Evolutionary conservation across 2,888 invertebrate species (phyloP), one percentile per base, ranked within the genome.

Genomic region (Oligia latruncula): DNA sequence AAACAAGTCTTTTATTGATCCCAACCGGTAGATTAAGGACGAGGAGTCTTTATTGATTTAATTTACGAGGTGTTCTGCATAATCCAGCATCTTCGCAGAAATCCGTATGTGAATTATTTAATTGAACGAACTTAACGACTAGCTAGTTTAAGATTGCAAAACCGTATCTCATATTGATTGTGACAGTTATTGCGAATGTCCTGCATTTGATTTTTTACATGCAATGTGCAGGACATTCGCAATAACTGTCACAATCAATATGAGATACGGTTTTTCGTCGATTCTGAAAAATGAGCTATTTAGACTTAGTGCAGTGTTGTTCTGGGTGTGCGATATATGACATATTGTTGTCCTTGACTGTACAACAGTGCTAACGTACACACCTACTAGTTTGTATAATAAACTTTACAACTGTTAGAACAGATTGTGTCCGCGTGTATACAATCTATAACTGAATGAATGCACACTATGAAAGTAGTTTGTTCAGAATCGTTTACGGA

Each of bases 341-440:
- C 35, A 35, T 58, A 58, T 73, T 20, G 13, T 60, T 58, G 20
- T 40, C 20, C 15, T 17, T 46, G 71, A 65, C 64, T 71, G 64
- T 79, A 65, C 29, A 77, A 78, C 67, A 49, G 66, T 65, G 52
- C 64, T 49, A 52, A 68, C 15, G 20, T 77, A 71, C 66, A 77
- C 20, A 72, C 23, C 43, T 64, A 64, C 62, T 83, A 5, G 23
- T 40, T 46, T 43, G n/a, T 17, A 49, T 29, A 35, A 3, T 40
- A 60, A 49, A 43, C 49, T 66, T 20, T 20, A 75, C 40, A 35
- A 81, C 23, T 68, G 40, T 23, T 40, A 49, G 52, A 29, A 62
- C 17, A 68, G 49, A 76, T 52, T 65, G 35, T 70, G 68, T 64
- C 58, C 46, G 46, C 2, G 9, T 13, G 62, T 74, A 70, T 70